Percentiles rank a stretch among this genome's conserved stretches.
These are phyloP conservation scores for Pollachius pollachius DNA, from an alignment of 2,113 vertebrate genomes.

Conservation along the genomic window DNA sequence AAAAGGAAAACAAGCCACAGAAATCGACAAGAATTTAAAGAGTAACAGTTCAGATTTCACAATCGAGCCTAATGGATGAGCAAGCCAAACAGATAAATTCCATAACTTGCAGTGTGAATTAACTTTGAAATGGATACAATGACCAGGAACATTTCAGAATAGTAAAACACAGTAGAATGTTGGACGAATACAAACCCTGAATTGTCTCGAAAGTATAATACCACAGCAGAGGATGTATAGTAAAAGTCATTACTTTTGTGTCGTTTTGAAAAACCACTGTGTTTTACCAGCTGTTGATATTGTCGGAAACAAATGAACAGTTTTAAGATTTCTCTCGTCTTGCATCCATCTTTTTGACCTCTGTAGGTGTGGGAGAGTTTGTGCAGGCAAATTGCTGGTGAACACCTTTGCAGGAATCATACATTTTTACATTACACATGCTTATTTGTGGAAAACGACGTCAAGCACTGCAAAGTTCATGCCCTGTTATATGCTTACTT, in stretches of 20 bases:
- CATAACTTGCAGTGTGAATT: conserved; percentile 97
- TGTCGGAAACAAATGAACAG: conserved; percentile 42
- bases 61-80: conserved; percentile 84
- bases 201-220: conserved; percentile 73
- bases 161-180: conserved; percentile 85
- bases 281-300: conserved; percentile 47
- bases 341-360: conserved; percentile 56
- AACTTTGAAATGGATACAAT: conserved; percentile 83
- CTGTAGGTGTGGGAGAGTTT: conserved; percentile 63
- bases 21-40: conserved; percentile 86
- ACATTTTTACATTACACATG: conserved; percentile 71
- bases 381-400: conserved; percentile 75
- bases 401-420: conserved; percentile 70
- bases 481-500: conserved; percentile 49
- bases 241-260: conserved; percentile 48
- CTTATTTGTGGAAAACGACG: conserved; percentile 60
- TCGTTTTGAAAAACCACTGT: conserved; percentile 70
- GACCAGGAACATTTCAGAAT: conserved; percentile 69
- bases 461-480: conserved; percentile 65
- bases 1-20: conserved; percentile 81
- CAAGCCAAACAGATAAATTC: conserved; percentile 87
- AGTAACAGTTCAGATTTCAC: conserved; percentile 91
- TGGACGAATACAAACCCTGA: conserved; percentile 89
- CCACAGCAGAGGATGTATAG: conserved; percentile 44
- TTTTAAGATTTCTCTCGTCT: conserved; percentile 58